Conservation (phyloP, 2,113 vertebrate species). For the Myiopsitta monachus region DNA sequence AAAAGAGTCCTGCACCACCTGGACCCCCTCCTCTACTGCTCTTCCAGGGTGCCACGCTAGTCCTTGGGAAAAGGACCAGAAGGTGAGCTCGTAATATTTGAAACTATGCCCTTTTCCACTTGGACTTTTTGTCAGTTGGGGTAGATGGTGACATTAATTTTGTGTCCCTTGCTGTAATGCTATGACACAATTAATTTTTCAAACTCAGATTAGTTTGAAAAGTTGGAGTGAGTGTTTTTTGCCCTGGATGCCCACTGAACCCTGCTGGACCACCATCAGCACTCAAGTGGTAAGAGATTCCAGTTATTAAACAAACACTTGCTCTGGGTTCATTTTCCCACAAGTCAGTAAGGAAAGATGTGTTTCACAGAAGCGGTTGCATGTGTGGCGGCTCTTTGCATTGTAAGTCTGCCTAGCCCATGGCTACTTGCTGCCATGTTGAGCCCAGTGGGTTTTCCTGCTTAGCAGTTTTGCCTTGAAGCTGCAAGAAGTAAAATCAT, state of each 20-base stretch:
- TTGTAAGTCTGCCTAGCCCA: rapidly evolving
- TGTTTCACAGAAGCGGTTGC: rapidly evolving
- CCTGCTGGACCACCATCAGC: background rate
- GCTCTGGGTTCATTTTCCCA: background rate
- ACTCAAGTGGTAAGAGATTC: background rate
- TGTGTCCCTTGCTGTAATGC: background rate
- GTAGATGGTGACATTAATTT: background rate
- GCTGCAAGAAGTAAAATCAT: background rate
- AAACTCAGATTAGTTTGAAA: background rate
- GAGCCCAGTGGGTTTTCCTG: background rate
- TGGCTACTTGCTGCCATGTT: rapidly evolving
- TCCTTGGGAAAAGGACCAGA: background rate
- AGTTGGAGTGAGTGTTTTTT: background rate
- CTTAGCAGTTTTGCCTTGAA: background rate
- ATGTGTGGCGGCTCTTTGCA: rapidly evolving
- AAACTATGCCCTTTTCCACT: background rate
- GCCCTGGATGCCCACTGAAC: background rate
- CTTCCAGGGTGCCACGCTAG: background rate
- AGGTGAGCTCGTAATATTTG: background rate
- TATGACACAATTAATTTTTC: background rate
- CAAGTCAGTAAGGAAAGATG: background rate
- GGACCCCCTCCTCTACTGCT: background rate
- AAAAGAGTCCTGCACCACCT: background rate
- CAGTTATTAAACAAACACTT: background rate
- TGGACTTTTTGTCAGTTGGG: background rate